These are phyloP conservation scores for Microcebus griseorufus DNA, from an alignment of 2,113 vertebrate genomes.

Conservation along the genomic window DNA sequence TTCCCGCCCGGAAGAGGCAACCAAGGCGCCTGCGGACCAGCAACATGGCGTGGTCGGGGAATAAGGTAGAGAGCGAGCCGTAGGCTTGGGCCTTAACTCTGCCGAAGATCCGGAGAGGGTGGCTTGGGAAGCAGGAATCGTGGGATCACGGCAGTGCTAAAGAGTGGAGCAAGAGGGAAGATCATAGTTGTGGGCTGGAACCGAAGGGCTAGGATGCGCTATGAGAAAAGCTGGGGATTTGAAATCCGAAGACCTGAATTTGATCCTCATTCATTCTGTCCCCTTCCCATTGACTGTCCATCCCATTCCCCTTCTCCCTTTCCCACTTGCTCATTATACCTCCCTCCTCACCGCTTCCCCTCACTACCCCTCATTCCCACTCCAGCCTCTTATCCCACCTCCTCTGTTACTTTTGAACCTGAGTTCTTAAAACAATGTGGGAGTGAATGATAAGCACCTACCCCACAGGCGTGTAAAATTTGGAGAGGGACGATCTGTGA, in stretches of 20 bases:
- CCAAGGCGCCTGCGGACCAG: rapidly evolving
- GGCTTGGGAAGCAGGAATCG: not conserved
- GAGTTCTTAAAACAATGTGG: not conserved
- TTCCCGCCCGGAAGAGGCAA: slow-evolving; percentile 56
- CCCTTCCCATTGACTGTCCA: no score
- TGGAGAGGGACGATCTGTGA: not conserved
- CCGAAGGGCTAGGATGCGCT: not conserved
- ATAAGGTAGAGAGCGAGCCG: slow-evolving; percentile 74
- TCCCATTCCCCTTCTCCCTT: no score
- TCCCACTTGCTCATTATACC: no score
- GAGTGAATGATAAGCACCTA: not conserved
- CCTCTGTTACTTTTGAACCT: not conserved
- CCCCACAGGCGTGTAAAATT: not conserved
- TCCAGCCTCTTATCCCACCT: not conserved
- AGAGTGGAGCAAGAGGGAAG: not conserved
- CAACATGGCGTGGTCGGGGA: slow-evolving; percentile 74
- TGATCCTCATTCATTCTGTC: not conserved
- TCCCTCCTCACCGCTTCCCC: not conserved
- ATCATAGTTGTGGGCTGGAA: not conserved
- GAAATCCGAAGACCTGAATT: not conserved
- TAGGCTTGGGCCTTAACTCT: not conserved
- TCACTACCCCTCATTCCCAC: no score
- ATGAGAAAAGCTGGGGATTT: not conserved
- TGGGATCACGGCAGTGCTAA: not conserved
- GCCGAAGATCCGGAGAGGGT: not conserved